Base-by-base conservation (phyloP, 37 sponge, comb jelly and placozoan species). In the Eunapius fragilis region DNA sequence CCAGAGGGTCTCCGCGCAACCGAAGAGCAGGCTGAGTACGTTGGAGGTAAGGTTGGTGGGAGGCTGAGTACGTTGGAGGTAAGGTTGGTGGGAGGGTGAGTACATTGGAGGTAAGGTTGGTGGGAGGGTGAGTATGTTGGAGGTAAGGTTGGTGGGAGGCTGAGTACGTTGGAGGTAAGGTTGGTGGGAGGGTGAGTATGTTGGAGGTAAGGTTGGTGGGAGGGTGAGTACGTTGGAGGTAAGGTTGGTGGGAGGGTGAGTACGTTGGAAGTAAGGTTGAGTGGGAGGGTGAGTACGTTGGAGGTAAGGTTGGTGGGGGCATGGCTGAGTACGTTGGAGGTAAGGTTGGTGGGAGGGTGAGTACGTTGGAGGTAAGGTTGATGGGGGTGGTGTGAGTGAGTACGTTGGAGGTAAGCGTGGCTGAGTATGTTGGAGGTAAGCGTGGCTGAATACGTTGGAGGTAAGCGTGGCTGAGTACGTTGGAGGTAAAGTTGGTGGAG, bases 401-500 rank as follows among this genome's bases (percentile, higher is more conserved):
- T 41, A 41, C 6, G 41, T 41, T 9, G 41, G 41, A 9, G 41
- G n/a, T n/a, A n/a, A n/a, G n/a, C n/a, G 41, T 9, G 41, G 41
- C 6, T 41, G 6, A 9, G 41, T 41, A 6, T 41, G 41, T 41
- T 9, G 3, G 41, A 6, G 41, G 2, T 2, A 80, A 2, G 17
- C 0, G 17, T 28, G 75, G 32, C 31, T 41, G 41, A 9, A 6
- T 41, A 41, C 6, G 41, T 41, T 41, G 41, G 41, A 41, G n/a
- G n/a, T n/a, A n/a, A n/a, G n/a, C n/a, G n/a, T n/a, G 49, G 58
- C 80, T 13, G 86, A 83, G 58, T 94, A 91, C 83, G 79, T 86
- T 19, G 95, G 95, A 88, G 91, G 94, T 93, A 75, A 17, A 33
- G 17, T 27, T 67, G 28, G 28, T 3, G 35, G 27, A 25, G 2